Conservation (phyloP, 1,140 invertebrate genomes). For the Choristoneura fumiferana region DNA sequence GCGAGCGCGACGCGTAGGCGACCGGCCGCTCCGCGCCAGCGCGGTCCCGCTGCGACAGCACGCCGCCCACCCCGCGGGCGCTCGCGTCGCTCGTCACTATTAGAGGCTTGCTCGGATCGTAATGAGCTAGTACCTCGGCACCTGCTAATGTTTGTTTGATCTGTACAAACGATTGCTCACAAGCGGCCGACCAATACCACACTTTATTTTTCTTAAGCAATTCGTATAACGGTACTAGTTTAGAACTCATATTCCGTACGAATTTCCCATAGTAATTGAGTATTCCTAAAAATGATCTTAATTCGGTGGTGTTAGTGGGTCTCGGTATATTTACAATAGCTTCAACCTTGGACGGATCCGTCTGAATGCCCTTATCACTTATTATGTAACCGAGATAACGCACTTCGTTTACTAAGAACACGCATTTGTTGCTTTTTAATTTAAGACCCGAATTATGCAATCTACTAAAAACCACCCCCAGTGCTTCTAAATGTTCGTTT, state of each 20-base stretch:
- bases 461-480: constrained; percentile 15
- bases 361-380: background rate
- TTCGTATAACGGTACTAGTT: background rate
- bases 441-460: constrained; percentile 17
- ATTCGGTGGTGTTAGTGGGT: background rate
- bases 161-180: background rate
- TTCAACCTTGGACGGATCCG: too few species aligned
- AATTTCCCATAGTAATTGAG: too few species aligned
- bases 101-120: background rate
- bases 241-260: background rate
- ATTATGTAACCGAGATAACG: background rate
- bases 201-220: too few species aligned
- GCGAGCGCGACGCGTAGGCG: constrained; percentile 32
- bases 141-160: background rate
- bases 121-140: background rate
- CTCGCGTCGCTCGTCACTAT: constrained; percentile 34
- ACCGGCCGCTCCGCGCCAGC: constrained; percentile 26
- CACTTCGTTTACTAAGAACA: background rate
- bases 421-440: too few species aligned
- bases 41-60: constrained; percentile 26
- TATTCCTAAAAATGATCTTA: background rate
- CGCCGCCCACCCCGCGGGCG: constrained; percentile 25
- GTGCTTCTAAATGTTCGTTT: constrained; percentile 8
- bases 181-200: background rate
- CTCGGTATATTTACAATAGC: background rate